Percentiles rank a stretch among this genome's conserved stretches.
These are phyloP conservation scores for Heterohyrax brucei DNA, from an alignment of 2,797 vertebrate species.

Conservation along the genomic window DNA sequence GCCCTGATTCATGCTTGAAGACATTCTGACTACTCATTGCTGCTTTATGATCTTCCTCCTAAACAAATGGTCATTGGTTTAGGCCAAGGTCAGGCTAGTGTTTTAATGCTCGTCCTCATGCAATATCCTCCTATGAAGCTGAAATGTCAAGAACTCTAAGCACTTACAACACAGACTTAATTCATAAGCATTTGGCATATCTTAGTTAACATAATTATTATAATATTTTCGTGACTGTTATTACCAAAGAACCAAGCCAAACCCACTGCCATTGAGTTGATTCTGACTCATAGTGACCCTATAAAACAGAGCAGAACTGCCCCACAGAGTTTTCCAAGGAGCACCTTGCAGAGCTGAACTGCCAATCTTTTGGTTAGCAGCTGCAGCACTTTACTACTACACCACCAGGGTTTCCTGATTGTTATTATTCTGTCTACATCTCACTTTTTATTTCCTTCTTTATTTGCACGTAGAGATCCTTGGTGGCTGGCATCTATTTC, in stretches of 20 bases:
- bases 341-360: too few species aligned
- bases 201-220: constrained; percentile 18
- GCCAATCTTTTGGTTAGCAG: too few species aligned
- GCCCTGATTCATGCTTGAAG: not conserved
- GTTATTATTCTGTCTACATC: not conserved
- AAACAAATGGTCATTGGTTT: too few species aligned
- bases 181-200: not conserved
- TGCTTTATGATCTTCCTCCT: not conserved
- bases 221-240: not conserved
- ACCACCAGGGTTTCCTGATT: not conserved
- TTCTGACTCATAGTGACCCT: too few species aligned
- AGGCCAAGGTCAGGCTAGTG: too few species aligned
- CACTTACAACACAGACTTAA: not conserved
- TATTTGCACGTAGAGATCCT: constrained; percentile 2
- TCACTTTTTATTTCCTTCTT: constrained; percentile 39
- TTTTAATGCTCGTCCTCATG: too few species aligned
- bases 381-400: too few species aligned
- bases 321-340: too few species aligned
- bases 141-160: constrained; percentile 2
- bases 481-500: constrained; percentile 26
- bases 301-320: too few species aligned
- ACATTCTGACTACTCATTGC: not conserved
- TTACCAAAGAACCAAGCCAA: too few species aligned
- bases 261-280: too few species aligned
- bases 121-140: not conserved